Evolutionary conservation across 2,888 invertebrate genomes (phyloP), one percentile per base, ranked within the genome.

Genomic region (Melanchra persicariae): DNA sequence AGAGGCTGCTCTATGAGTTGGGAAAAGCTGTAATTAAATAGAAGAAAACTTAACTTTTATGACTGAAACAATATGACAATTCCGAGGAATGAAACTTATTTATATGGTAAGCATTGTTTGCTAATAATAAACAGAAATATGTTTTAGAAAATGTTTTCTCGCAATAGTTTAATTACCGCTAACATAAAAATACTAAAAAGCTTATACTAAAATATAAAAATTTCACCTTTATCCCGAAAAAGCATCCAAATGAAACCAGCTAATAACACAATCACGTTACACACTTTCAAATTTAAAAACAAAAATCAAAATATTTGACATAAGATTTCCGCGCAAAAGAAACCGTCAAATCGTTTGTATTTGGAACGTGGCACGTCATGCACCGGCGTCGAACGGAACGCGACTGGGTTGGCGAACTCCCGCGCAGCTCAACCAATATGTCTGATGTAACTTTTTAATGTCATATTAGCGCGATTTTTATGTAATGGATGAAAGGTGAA

Each of bases 341-440:
- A 93, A 92, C 87, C 91, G 93, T 91, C 92, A 93, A 93, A 92
- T 89, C 74, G 70, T 78, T 81, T 69, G 72, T 70, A 73, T 80
- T 77, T 64, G 26, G 57, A 80, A 75, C 72, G 72, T 64, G 74
- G 81, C 83, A 81, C 89, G 89, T 85, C 81, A 77, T 79, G 47
- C 57, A 49, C 61, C 66, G 79, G 77, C 87, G 82, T 81, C 77
- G 67, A 68, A 70, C 74, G 78, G 81, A 85, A 81, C 83, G 82
- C 84, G 85, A 89, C 90, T 90, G 86, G 83, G 63, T 73, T 71
- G 76, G 58, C 81, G 74, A 82, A 85, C 85, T 83, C 79, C 71
- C 62, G 71, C 76, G 67, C 74, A 72, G 34, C 77, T 78, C 63
- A 76, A 74, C 85, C 84, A 79, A 85, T 86, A 81, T 59, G 68